phyloP scores from a whole-genome alignment of 2,797 vertebrate genomes.

The Aldrovandia affinis region DNA sequence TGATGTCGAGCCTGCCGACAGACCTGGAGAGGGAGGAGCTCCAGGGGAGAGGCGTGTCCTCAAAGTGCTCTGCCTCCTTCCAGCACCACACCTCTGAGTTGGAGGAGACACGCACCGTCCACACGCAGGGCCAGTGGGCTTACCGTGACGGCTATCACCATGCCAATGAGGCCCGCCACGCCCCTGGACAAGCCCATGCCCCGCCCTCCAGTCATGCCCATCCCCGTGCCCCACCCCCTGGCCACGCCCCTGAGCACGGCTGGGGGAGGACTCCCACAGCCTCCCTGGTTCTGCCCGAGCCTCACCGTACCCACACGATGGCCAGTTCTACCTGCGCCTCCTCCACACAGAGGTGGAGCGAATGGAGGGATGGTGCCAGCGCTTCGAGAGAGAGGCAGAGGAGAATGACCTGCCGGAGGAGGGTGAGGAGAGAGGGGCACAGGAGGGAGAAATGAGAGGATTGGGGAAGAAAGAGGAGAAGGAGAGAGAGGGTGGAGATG shows the following conservation, averaged over 20 bases:
- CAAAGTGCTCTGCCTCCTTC: slow-evolving; percentile 75
- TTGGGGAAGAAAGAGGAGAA: background rate
- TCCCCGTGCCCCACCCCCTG: slow-evolving; percentile 54
- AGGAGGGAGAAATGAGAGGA: background rate
- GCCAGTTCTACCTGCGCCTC: slow-evolving; percentile 94
- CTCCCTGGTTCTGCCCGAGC: slow-evolving; percentile 58
- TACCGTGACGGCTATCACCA: slow-evolving; percentile 94
- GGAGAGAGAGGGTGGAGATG: background rate
- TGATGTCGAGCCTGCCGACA: slow-evolving; percentile 90
- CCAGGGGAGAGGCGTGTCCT: slow-evolving; percentile 72
- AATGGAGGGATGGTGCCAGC: slow-evolving; percentile 95
- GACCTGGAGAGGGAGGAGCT: slow-evolving; percentile 81
- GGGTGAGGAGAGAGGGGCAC: slow-evolving; percentile 75
- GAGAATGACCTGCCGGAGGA: slow-evolving; percentile 88
- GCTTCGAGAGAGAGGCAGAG: slow-evolving; percentile 88
- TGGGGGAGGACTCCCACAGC: slow-evolving; percentile 60
- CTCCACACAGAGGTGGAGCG: slow-evolving; percentile 93
- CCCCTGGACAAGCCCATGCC: slow-evolving; percentile 79
- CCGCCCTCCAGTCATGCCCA: slow-evolving; percentile 80
- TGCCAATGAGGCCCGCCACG: slow-evolving; percentile 78
- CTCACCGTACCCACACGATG: slow-evolving; percentile 88
- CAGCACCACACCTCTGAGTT: slow-evolving; percentile 86
- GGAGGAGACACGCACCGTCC: slow-evolving; percentile 86
- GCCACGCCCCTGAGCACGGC: slow-evolving; percentile 31
- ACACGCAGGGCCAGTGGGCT: slow-evolving; percentile 95